phyloP scores from a whole-genome alignment of 2,113 vertebrate species.

The Tragelaphus scriptus region DNA sequence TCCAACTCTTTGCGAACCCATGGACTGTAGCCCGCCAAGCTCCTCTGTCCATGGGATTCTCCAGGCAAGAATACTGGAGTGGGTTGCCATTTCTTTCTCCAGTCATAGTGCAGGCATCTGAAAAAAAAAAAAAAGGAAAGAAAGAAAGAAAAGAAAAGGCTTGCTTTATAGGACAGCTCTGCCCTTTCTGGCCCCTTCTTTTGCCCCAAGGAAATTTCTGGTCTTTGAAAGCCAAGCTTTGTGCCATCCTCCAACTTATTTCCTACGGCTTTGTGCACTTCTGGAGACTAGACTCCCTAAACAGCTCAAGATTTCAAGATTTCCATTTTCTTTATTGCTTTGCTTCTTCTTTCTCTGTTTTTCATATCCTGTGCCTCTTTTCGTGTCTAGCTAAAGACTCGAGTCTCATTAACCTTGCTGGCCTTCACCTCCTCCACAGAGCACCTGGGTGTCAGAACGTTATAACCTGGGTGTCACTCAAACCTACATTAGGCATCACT shows the following conservation, averaged over 20 bases:
- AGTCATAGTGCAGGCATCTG: not conserved
- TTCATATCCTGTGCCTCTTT: not conserved
- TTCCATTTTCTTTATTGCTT: conserved; percentile 56
- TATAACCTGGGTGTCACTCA: conserved; percentile 51
- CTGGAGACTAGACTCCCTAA: not conserved
- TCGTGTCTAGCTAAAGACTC: not conserved
- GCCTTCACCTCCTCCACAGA: not conserved
- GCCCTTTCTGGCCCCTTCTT: not conserved
- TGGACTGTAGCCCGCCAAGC: not conserved
- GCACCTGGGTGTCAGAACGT: not conserved
- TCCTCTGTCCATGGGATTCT: not conserved
- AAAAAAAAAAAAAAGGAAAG: not conserved
- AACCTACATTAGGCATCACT: not conserved
- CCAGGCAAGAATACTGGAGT: not conserved
- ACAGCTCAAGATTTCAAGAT: not conserved
- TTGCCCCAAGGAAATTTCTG: not conserved
- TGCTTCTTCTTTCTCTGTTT: not conserved
- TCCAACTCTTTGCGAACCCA: not conserved
- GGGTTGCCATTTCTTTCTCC: not conserved
- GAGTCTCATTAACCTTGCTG: conserved; percentile 14
- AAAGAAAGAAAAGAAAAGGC: not conserved
- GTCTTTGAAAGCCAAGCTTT: conserved; percentile 25
- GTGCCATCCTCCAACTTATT: not conserved
- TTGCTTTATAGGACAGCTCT: not conserved
- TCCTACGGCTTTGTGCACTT: not conserved